Evolutionary conservation across 2,888 invertebrate genomes (phyloP).

Genomic region (Malacosoma neustria): DNA sequence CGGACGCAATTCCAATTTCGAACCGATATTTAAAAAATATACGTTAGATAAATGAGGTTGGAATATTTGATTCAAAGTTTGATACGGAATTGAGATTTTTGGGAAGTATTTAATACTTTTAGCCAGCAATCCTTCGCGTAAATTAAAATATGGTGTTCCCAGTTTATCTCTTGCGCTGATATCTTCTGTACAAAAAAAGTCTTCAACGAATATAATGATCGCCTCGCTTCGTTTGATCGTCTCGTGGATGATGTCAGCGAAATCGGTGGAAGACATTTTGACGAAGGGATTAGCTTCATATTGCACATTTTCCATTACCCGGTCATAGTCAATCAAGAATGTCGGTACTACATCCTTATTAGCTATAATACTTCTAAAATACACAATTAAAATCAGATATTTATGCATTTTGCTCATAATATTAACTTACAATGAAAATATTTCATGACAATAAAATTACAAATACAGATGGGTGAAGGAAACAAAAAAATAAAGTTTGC

Average conservation of each 20-base stretch:
- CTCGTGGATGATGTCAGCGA: slow-evolving; percentile 28
- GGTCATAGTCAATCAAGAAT: slow-evolving; percentile 34
- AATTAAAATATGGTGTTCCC: slow-evolving; percentile 33
- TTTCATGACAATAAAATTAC: no score
- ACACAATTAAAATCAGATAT: slow-evolving; percentile 3
- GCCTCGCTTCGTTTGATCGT: slow-evolving; percentile 22
- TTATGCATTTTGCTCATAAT: no score
- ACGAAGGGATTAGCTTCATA: slow-evolving; percentile 33
- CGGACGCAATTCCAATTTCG: slow-evolving; percentile 23
- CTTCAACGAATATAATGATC: slow-evolving; percentile 42
- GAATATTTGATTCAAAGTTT: slow-evolving; percentile 23
- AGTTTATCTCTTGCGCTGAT: slow-evolving; percentile 28
- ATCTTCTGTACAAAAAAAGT: slow-evolving; percentile 40
- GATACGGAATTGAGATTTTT: slow-evolving; percentile 32
- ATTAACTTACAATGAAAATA: no score
- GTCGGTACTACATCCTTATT: slow-evolving; percentile 30
- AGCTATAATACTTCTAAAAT: slow-evolving; percentile 9
- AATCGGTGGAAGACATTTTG: slow-evolving; percentile 21
- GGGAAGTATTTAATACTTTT: slow-evolving; percentile 39
- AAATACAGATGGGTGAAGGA: no score
- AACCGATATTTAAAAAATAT: slow-evolving; percentile 19
- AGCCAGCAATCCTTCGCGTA: slow-evolving; percentile 22
- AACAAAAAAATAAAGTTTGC: no score
- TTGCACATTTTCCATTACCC: slow-evolving; percentile 17
- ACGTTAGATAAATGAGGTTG: slow-evolving; percentile 22